Conservation (phyloP, 2,888 invertebrate genomes). For the Iphiclides podalirius region DNA sequence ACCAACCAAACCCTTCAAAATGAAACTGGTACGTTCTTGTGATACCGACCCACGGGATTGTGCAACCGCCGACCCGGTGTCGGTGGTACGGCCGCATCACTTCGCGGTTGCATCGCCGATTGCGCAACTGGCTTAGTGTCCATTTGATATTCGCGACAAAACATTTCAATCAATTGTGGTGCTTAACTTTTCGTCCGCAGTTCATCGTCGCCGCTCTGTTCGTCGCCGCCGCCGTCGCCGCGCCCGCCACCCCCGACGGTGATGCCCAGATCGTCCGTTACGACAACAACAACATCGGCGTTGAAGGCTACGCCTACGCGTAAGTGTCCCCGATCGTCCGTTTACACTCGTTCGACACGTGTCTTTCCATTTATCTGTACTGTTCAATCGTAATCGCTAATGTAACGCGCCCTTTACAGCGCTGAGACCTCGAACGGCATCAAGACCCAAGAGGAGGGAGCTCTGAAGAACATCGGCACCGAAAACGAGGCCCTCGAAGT, state of each 20-base stretch:
- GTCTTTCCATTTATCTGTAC: too few relatives aligned
- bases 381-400: too few relatives aligned
- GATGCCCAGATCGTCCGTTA: constrained; percentile 37
- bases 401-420: constrained; percentile 40
- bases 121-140: too few relatives aligned
- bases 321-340: constrained; percentile 50
- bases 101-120: too few relatives aligned
- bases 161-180: constrained; percentile 1
- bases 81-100: too few relatives aligned
- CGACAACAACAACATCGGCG: constrained; percentile 54
- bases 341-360: too few relatives aligned
- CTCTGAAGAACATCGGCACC: constrained; percentile 45
- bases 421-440: constrained; percentile 54
- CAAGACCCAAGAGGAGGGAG: constrained; percentile 32
- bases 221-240: constrained; percentile 50
- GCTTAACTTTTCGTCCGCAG: constrained; percentile 35
- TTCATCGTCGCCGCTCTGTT: constrained; percentile 63
- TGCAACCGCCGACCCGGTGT: not conserved
- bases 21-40: constrained; percentile 71
- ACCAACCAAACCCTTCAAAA: constrained; percentile 45
- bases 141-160: too few relatives aligned
- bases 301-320: constrained; percentile 48
- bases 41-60: not conserved
- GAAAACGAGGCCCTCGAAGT: constrained; percentile 51
- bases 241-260: constrained; percentile 42